phyloP scores from a whole-genome alignment of 2,888 invertebrate species.

The Eudasyphora cyanicolor region DNA sequence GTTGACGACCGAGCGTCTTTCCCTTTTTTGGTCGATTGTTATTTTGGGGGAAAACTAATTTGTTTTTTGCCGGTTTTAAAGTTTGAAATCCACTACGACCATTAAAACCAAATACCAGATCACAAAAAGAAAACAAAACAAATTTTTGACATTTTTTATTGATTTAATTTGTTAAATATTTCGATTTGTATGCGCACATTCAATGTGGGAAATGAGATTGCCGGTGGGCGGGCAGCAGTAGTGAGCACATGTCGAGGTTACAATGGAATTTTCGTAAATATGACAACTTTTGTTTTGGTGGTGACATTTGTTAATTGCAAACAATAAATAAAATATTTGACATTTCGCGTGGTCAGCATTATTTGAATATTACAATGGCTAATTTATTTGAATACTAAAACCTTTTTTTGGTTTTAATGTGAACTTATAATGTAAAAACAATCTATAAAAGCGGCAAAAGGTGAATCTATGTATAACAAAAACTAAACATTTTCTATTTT shows the following conservation, averaged over 20 bases:
- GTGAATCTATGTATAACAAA: too few species aligned
- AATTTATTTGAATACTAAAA: not conserved
- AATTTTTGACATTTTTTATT: constrained; percentile 26
- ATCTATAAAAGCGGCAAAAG: too few species aligned
- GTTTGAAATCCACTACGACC: not conserved
- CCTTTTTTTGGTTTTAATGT: too few species aligned
- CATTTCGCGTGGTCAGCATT: not conserved
- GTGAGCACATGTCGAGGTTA: not conserved
- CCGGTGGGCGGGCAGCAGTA: not conserved
- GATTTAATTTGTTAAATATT: constrained; percentile 24
- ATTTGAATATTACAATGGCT: not conserved
- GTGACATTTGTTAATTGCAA: not conserved
- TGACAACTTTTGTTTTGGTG: not conserved
- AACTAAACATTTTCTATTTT: too few species aligned
- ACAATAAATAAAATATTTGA: not conserved
- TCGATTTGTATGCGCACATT: not conserved
- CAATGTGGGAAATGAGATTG: not conserved
- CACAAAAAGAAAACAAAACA: constrained; percentile 12
- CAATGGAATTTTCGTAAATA: not conserved
- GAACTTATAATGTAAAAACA: too few species aligned
- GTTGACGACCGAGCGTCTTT: too few species aligned
- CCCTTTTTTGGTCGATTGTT: not conserved
- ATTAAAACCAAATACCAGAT: not conserved
- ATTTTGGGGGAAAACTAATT: constrained; percentile 12
- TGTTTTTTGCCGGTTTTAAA: not conserved